A percentile compares a stretch with the other conserved stretches of the same genome.
Evolutionary conservation across 2,888 invertebrate genomes (phyloP).

Genomic region (Cephus nigrinus): DNA sequence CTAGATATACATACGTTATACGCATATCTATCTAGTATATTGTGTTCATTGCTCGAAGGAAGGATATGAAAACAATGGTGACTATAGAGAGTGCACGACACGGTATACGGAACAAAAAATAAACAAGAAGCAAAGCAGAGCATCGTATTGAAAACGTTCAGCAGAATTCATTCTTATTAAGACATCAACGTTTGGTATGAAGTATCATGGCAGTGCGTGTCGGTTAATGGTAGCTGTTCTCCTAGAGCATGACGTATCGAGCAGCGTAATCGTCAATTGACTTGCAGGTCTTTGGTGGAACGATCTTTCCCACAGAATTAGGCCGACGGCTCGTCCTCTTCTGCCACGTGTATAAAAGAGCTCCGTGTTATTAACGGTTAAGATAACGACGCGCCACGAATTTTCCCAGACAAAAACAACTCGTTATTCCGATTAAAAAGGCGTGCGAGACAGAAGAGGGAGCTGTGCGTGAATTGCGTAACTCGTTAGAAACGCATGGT

Average conservation of each 20-base stretch:
- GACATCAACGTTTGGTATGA: not conserved
- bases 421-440: not conserved
- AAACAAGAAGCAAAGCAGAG: not conserved
- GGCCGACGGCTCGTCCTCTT: not conserved
- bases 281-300: slow-evolving; percentile 37
- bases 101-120: not conserved
- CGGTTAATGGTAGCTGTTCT: not conserved
- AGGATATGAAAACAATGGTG: not conserved
- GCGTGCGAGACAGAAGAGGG: not conserved
- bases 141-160: not conserved
- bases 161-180: not conserved
- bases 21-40: not conserved
- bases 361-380: not conserved
- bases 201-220: not conserved
- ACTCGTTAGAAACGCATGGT: not conserved
- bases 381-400: not conserved
- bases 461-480: not conserved
- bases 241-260: not conserved
- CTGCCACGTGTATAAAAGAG: not conserved
- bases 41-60: not conserved
- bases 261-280: slow-evolving; percentile 47
- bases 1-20: not conserved
- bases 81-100: not conserved
- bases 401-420: not conserved
- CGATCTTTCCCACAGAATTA: slow-evolving; percentile 23